Base-by-base conservation (phyloP, 2,113 vertebrate genomes). In the Sakesphorus luctuosus region DNA sequence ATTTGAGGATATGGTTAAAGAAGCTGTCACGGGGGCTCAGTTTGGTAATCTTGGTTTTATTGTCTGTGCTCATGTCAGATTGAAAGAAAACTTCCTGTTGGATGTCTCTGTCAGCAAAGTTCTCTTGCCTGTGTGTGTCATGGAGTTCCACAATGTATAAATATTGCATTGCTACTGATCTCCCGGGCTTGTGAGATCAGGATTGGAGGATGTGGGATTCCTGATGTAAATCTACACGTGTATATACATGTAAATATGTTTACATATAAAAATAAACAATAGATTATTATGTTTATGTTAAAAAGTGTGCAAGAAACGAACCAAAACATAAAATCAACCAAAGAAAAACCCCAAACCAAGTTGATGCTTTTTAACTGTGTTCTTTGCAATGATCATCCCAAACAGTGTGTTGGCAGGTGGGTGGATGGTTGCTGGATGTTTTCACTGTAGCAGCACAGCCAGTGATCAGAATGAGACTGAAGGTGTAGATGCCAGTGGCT, bases 1-100 rank as follows among this genome's bases (percentile, higher is more conserved):
- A 18, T 87, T 74, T 93, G 56, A 72, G 25, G 36, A 23, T 82
- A 15, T 82, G 65, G 93, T 58, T 92, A 88, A 96, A 93, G 93
- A 88, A 65, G 11, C 87, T 94, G 87, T 61, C 87, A 24, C 7
- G 24, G 28, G 63, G n/a, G n/a, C 25, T 69, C 14, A 6, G 62
- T 55, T 87, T 67, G 86, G 28, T 43, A 36, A 8, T 78, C 23
- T 49, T 71, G 49, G 55, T 43, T 90, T 78, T 80, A 11, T 84
- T 81, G 21, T 73, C 63, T 56, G 1, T 18, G 43, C 55, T 66
- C 0, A 0, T 36, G 17, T 56, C 61, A 28, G 35, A 46, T 13
- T 68, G 77, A 47, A 87, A 29, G 61, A 38, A 55, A 40, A 50
- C 10, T 35, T 87, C 35, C 21, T 43, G 25, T 66, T 88, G 26